Conservation (phyloP, 1,140 invertebrate species). For the Caerostris extrusa region DNA sequence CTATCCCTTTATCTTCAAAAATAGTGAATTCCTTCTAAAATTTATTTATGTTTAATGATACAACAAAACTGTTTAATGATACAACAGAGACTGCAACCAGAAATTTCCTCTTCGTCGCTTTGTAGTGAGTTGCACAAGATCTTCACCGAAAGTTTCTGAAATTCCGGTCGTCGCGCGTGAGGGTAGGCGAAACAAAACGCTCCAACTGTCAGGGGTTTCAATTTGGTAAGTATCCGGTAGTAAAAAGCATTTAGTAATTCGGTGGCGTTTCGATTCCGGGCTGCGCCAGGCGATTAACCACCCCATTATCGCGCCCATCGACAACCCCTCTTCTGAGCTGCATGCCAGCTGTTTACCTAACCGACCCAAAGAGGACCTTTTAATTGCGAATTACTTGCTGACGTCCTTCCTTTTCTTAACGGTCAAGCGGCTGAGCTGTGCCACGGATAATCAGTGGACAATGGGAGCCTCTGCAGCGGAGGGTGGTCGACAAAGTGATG, state of each 20-base stretch:
- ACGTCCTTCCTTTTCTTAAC: not conserved
- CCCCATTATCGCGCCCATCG: not conserved
- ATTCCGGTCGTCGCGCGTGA: too few species aligned
- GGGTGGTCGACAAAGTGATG: too few species aligned
- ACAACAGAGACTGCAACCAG: too few species aligned
- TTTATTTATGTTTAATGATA: too few species aligned
- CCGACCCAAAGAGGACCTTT: not conserved
- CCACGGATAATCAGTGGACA: too few species aligned
- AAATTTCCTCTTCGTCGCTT: too few species aligned
- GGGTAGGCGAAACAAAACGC: not conserved
- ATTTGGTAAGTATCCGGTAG: not conserved
- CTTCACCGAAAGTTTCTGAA: too few species aligned
- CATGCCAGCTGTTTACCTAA: not conserved
- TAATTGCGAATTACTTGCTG: not conserved
- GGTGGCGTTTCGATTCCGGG: not conserved
- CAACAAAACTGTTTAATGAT: too few species aligned
- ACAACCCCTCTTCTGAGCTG: not conserved
- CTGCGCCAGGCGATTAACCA: not conserved
- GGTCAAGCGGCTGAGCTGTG: not conserved
- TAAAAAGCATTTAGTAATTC: not conserved
- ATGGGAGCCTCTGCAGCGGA: too few species aligned
- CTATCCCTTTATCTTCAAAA: too few species aligned
- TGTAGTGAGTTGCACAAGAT: too few species aligned
- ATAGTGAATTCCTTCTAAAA: too few species aligned
- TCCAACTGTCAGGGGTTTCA: not conserved